Evolutionary conservation across 2,113 vertebrate genomes (phyloP).

Genomic region (Cromileptes altivelis): DNA sequence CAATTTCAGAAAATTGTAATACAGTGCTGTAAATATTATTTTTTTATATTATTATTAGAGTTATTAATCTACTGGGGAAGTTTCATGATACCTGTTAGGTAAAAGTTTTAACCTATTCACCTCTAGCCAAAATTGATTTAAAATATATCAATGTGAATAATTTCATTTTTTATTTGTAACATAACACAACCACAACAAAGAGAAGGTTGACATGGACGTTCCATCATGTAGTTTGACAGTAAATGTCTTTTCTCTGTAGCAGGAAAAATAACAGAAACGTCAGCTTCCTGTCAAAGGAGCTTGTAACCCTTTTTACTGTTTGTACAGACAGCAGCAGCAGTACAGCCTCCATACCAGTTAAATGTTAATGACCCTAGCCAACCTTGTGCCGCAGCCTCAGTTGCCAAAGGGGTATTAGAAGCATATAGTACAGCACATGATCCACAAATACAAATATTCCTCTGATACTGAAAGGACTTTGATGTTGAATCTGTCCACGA

Average conservation of each 20-base stretch:
- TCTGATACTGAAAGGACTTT: slow-evolving; percentile 11
- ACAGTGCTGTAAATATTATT: too few relatives aligned
- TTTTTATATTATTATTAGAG: too few relatives aligned
- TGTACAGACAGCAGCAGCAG: slow-evolving; percentile 8
- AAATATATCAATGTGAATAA: background rate
- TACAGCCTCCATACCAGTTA: slow-evolving; percentile 1
- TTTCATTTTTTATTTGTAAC: background rate
- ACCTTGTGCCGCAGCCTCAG: background rate
- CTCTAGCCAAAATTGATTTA: background rate
- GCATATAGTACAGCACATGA: background rate
- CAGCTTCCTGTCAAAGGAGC: slow-evolving; percentile 15
- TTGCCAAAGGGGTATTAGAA: background rate
- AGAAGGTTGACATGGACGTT: too few relatives aligned
- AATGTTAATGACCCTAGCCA: slow-evolving; percentile 33
- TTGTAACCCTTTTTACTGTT: background rate
- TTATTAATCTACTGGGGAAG: too few relatives aligned
- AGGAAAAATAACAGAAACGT: slow-evolving; percentile 2
- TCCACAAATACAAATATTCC: slow-evolving; percentile 11
- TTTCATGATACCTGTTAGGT: too few relatives aligned
- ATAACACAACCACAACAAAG: background rate
- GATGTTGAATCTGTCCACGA: slow-evolving; percentile 3
- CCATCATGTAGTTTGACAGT: background rate
- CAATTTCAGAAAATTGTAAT: too few relatives aligned
- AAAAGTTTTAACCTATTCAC: too few relatives aligned
- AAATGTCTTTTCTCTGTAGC: background rate